Evolutionary conservation across 2,797 vertebrate species (phyloP).

Genomic region (Distichodus sexfasciatus): DNA sequence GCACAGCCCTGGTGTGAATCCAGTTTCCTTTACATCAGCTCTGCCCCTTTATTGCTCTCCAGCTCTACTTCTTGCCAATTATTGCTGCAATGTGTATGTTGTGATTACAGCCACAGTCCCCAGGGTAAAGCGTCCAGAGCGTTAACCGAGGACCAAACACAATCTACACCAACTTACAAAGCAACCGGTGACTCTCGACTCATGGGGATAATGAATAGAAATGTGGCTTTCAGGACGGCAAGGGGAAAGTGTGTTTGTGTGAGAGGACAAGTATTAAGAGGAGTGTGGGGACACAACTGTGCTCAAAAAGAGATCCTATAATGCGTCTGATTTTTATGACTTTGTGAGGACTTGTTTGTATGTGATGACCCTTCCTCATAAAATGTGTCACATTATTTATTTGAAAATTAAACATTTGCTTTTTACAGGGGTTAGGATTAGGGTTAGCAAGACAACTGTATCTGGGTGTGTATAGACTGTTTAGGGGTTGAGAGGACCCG

Average conservation of each 20-base stretch:
- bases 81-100: conserved; percentile 79
- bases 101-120: conserved; percentile 85
- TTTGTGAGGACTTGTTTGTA: too few relatives aligned
- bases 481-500: too few relatives aligned
- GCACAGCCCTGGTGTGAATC: conserved; percentile 30
- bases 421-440: too few relatives aligned
- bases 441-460: too few relatives aligned
- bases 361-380: too few relatives aligned
- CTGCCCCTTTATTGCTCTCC: conserved; percentile 28
- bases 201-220: conserved; percentile 86
- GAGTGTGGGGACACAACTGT: too few relatives aligned
- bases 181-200: conserved; percentile 87
- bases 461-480: too few relatives aligned
- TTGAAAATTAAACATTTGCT: too few relatives aligned
- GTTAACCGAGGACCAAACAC: conserved; percentile 81
- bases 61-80: too few relatives aligned
- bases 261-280: conserved; percentile 20
- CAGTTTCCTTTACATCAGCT: conserved; percentile 15
- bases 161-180: conserved; percentile 89
- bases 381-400: too few relatives aligned
- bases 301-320: too few relatives aligned
- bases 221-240: conserved; percentile 79
- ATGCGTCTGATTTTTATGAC: too few relatives aligned
- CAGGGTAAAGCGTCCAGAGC: conserved; percentile 81
- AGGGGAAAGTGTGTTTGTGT: conserved; percentile 17